phyloP scores from a whole-genome alignment of 2,113 vertebrate genomes.

The Corapipo altera region DNA sequence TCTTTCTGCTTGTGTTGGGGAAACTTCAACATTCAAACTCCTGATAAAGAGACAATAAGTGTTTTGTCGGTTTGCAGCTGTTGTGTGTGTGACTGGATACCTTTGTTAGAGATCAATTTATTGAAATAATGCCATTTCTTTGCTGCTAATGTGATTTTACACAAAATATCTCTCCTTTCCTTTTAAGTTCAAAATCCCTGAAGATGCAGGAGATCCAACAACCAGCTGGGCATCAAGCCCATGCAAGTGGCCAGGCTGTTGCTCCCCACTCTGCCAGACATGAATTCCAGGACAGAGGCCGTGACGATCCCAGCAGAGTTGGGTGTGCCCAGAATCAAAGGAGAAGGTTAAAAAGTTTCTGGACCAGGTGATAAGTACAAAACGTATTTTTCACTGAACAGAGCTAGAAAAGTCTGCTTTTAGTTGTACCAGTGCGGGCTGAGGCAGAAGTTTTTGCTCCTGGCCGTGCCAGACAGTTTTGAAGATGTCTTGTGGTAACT shows the following conservation, averaged over 20 bases:
- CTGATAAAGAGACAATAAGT: background rate
- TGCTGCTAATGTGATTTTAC: background rate
- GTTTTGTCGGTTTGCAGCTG: background rate
- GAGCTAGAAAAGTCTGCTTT: background rate
- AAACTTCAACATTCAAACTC: background rate
- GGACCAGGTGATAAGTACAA: conserved; percentile 71
- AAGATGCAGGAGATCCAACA: conserved; percentile 2
- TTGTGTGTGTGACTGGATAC: background rate
- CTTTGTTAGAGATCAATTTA: background rate
- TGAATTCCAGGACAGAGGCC: background rate
- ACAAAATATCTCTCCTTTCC: background rate
- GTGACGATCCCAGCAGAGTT: conserved; percentile 24
- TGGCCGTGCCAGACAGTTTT: background rate
- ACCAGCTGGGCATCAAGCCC: background rate
- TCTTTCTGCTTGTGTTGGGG: background rate
- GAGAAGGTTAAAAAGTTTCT: conserved; percentile 79
- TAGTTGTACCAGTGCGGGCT: background rate
- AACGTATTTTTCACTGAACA: background rate
- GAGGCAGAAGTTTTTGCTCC: background rate
- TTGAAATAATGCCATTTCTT: background rate
- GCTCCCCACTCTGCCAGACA: background rate
- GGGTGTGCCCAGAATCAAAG: conserved; percentile 71
- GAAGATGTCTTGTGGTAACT: background rate
- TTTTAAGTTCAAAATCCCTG: conserved; percentile 36
- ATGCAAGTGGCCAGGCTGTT: background rate